phyloP scores from a whole-genome alignment of 2,797 vertebrate genomes.

The Danionella dracula region DNA sequence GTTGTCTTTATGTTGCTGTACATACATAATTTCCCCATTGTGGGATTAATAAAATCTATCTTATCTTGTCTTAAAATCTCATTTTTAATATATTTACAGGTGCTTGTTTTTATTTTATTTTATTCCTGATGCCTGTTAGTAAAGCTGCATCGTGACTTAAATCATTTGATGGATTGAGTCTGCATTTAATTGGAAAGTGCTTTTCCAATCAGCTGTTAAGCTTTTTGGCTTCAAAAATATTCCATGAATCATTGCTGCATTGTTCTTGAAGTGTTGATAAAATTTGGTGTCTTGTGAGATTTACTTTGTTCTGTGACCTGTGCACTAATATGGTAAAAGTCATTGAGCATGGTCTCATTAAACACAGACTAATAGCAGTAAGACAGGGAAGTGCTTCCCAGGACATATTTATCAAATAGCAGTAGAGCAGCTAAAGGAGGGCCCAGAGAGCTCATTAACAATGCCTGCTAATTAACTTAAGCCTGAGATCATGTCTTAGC shows the following conservation, averaged over 20 bases:
- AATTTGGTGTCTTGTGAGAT: conserved; percentile 24
- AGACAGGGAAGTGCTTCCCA: not conserved
- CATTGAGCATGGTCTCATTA: not conserved
- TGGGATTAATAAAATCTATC: too few species aligned
- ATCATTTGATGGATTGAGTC: too few species aligned
- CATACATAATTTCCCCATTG: too few species aligned
- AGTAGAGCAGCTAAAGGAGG: not conserved
- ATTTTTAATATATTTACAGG: too few species aligned
- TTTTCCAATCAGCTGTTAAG: not conserved
- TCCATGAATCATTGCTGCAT: not conserved
- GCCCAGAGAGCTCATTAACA: conserved; percentile 5
- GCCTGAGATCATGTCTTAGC: conserved; percentile 10
- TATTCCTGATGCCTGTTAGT: too few species aligned
- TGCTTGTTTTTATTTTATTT: too few species aligned
- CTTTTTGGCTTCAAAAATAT: not conserved
- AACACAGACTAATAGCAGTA: not conserved
- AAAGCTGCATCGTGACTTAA: too few species aligned
- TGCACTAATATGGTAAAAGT: conserved; percentile 30
- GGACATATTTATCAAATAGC: conserved; percentile 4
- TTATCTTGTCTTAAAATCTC: too few species aligned
- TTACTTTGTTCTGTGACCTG: conserved; percentile 12
- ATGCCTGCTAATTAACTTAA: conserved; percentile 30
- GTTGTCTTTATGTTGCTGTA: too few species aligned
- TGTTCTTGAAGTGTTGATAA: conserved; percentile 24
- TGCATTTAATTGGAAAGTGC: too few species aligned